Conservation (phyloP, 2,113 vertebrate species). For the Lepisosteus osseus region DNA sequence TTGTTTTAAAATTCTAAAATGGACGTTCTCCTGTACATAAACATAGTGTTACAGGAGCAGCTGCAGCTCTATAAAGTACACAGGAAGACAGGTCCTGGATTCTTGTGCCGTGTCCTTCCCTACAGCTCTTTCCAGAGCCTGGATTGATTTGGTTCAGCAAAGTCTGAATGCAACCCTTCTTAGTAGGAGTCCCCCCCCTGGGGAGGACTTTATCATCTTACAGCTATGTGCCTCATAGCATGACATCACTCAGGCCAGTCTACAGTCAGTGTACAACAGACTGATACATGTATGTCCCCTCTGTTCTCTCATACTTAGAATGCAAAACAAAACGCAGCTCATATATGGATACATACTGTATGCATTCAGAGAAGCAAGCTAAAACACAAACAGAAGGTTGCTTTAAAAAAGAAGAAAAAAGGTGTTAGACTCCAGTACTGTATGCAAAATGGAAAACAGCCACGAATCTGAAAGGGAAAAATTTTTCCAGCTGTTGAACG, state of each 20-base stretch:
- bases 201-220: slow-evolving; percentile 26
- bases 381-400: slow-evolving; percentile 2
- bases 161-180: slow-evolving; percentile 19
- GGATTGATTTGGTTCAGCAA: slow-evolving; percentile 14
- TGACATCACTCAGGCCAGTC: slow-evolving; percentile 36
- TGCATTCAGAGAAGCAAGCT: slow-evolving; percentile 13
- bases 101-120: no score
- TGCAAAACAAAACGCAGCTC: slow-evolving; percentile 8
- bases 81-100: no score
- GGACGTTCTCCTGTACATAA: no score
- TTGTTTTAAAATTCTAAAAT: no score
- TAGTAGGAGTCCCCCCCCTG: neutral
- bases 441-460: slow-evolving; percentile 51
- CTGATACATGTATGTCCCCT: neutral
- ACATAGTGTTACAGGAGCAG: no score
- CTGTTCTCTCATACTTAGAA: neutral
- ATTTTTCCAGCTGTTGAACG: slow-evolving; percentile 34
- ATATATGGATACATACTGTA: slow-evolving; percentile 5
- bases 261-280: neutral
- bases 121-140: slow-evolving; percentile 1
- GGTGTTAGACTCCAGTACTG: slow-evolving; percentile 22
- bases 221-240: slow-evolving; percentile 18
- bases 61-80: no score
- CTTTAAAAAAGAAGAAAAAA: neutral
- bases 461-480: slow-evolving; percentile 31